A percentile compares a stretch with the other conserved stretches of the same genome.
These are phyloP conservation scores for Musca domestica DNA, from an alignment of 1,140 invertebrate species.

Conservation along the genomic window DNA sequence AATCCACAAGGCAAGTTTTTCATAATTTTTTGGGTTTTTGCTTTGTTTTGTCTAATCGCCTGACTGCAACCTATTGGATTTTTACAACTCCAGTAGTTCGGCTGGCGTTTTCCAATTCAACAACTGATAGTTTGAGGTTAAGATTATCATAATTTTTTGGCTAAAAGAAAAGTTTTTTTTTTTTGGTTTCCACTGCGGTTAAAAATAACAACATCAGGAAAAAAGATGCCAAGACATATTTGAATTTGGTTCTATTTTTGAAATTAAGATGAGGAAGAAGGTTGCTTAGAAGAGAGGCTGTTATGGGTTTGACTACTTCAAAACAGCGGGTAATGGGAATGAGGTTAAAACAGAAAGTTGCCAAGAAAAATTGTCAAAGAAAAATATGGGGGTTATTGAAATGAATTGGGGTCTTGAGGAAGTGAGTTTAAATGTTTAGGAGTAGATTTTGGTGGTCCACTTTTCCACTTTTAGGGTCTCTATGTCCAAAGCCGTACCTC, in stretches of 20 bases:
- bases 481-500: too few relatives aligned
- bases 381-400: neutral
- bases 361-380: neutral
- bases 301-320: neutral
- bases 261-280: too few relatives aligned
- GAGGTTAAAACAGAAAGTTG: constrained; percentile 14
- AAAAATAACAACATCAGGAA: too few relatives aligned
- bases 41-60: neutral
- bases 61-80: neutral
- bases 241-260: too few relatives aligned
- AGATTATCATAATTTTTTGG: constrained; percentile 19
- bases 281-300: too few relatives aligned
- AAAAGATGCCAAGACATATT: too few relatives aligned
- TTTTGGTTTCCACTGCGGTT: too few relatives aligned
- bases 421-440: too few relatives aligned
- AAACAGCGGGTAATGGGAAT: constrained; percentile 1
- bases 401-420: too few relatives aligned
- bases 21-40: constrained; percentile 4
- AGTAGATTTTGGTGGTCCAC: too few relatives aligned
- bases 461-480: too few relatives aligned
- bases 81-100: neutral
- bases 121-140: constrained; percentile 15
- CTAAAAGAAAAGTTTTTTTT: neutral
- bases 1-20: neutral
- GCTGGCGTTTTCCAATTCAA: too few relatives aligned